Evolutionary conservation across 2,797 vertebrate species (phyloP), one percentile per base, ranked within the genome.

Genomic region (Myiotriccus ornatus): DNA sequence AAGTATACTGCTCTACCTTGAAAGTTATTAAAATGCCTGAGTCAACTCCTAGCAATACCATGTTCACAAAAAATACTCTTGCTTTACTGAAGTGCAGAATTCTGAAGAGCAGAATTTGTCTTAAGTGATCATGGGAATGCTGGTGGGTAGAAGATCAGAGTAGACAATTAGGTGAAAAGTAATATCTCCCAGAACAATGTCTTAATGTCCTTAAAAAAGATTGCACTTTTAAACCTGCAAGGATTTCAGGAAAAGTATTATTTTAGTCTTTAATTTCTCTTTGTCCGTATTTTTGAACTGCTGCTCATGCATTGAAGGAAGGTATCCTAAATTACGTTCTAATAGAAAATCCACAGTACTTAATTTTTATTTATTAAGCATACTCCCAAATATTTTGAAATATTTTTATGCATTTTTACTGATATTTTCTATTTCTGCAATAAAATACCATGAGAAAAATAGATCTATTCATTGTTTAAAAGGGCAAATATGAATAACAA

Each of bases 341-440:
- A 27, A 76, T 13, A 90, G 12, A 37, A 25, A 67, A 39, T 81
- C n/a, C 37, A 47, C 24, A 59, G 2, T 27, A 55, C 17, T 59
- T 75, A 3, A 14, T 52, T 95, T 78, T 65, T 63, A 63, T 70
- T 55, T 81, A 21, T 71, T 32, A 53, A 35, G 4, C 5, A 23
- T 6, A 30, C 5, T 1, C 10, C 23, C 67, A 23, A 1, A 4
- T 20, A 10, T 81, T 70, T 57, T 5, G 0, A 5, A 57, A 44
- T 4, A 12, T 2, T 56, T 84, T 64, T 32, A 52, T 34, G 11
- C 16, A 34, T n/a, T 76, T 68, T 74, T 52, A 28, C 21, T 65
- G 8, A 17, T 46, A 12, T 50, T 70, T 86, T 79, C 30, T 52
- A 23, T 59, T 68, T 39, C n/a, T 68, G 16, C 12, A 79, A 24